These are phyloP conservation scores for Gallinago undulata DNA, from an alignment of 2,113 vertebrate species.

Conservation along the genomic window DNA sequence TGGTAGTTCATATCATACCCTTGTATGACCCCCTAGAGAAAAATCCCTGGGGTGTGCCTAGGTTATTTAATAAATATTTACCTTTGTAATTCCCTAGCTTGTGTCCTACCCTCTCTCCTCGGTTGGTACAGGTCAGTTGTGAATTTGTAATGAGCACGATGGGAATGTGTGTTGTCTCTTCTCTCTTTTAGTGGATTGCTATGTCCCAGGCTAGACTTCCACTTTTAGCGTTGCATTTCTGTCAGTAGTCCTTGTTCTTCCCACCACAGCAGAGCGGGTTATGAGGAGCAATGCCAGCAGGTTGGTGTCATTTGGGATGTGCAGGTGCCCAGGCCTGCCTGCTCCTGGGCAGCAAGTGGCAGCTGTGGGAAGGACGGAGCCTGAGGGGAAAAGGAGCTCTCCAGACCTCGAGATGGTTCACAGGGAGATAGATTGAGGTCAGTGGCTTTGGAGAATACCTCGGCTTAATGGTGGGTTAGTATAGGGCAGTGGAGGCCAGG, in stretches of 20 bases:
- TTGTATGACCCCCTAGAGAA: neutral
- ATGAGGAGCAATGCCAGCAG: neutral
- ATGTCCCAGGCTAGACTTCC: neutral
- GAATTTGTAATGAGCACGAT: rapidly evolving
- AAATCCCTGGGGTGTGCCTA: neutral
- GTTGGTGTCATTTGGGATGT: rapidly evolving
- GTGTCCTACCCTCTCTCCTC: neutral
- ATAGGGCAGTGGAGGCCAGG: neutral
- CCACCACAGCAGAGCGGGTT: rapidly evolving
- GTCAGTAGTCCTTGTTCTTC: rapidly evolving
- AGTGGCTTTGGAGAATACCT: neutral
- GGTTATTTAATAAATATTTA: neutral
- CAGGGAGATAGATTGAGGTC: neutral
- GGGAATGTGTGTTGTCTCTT: neutral
- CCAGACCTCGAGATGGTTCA: neutral
- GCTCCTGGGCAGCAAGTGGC: neutral
- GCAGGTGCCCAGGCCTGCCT: rapidly evolving
- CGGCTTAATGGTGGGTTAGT: neutral
- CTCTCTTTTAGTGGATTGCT: neutral
- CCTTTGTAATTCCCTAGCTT: neutral
- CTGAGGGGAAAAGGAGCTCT: neutral
- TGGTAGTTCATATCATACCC: neutral
- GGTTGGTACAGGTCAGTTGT: neutral
- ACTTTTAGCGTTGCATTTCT: rapidly evolving
- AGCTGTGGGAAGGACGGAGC: rapidly evolving